phyloP scores from a whole-genome alignment of 92 coral and sea anemone genomes.

The Zoanthus gigantus region DNA sequence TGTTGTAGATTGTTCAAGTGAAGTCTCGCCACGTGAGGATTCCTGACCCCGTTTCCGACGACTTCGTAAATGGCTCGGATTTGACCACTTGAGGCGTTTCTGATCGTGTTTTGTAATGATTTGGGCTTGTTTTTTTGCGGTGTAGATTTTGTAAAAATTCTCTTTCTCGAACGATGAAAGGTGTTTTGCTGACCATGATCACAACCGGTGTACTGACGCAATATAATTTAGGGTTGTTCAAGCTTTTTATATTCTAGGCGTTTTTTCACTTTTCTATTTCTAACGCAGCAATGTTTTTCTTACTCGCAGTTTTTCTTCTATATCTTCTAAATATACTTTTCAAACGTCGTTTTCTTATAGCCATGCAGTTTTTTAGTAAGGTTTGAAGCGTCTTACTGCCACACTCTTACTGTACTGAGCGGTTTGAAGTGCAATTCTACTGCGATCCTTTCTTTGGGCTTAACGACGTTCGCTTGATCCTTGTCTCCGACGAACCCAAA shows the following conservation, averaged over 20 bases:
- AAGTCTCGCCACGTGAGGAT: no score
- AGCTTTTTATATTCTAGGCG: not conserved
- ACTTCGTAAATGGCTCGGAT: no score
- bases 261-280: not conserved
- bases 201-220: no score
- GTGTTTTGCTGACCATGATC: not conserved
- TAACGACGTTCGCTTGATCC: constrained; percentile 14
- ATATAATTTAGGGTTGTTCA: no score
- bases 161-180: not conserved
- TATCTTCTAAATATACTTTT: no score
- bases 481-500: constrained; percentile 5
- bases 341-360: no score
- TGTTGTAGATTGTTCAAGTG: no score
- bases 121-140: not conserved
- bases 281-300: no score
- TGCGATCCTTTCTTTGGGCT: constrained; percentile 17
- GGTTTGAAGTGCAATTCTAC: constrained; percentile 2
- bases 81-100: not conserved
- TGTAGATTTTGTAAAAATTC: not conserved
- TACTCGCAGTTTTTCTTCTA: no score
- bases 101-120: not conserved
- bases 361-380: no score
- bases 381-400: not conserved
- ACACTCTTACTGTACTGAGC: not conserved
- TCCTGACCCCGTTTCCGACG: no score